These are phyloP conservation scores for Cavia aperea DNA, from an alignment of 2,113 vertebrate species.

Conservation along the genomic window DNA sequence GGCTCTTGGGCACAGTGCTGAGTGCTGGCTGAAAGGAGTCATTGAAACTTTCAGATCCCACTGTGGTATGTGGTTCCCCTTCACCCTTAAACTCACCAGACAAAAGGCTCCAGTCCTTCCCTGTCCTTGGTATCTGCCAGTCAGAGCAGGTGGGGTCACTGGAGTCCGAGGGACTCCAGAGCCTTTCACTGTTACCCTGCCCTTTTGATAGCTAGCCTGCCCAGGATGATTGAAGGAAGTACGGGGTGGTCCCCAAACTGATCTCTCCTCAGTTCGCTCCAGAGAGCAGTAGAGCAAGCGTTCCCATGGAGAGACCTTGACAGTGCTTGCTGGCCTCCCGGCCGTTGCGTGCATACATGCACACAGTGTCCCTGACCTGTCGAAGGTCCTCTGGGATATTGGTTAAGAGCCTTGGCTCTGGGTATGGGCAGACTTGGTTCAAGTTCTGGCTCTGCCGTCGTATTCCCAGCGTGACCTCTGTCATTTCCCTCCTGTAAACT, in stretches of 20 bases:
- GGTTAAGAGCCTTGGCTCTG: neutral
- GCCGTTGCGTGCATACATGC: neutral
- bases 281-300: neutral
- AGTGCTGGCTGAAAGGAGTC: neutral
- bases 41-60: constrained; percentile 4
- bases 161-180: neutral
- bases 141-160: neutral
- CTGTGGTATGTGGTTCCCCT: neutral
- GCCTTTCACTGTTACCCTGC: neutral
- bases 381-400: too few species aligned
- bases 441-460: neutral
- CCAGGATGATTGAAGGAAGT: neutral
- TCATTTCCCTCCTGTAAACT: neutral
- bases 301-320: neutral
- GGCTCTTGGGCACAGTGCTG: neutral
- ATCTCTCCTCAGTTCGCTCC: neutral
- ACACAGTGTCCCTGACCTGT: neutral
- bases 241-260: neutral
- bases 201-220: neutral
- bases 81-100: neutral
- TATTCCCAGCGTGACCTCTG: neutral
- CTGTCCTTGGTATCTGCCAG: neutral
- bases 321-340: neutral
- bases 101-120: neutral
- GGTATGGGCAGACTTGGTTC: neutral